Evolutionary conservation across 2,888 invertebrate genomes (phyloP), one percentile per base, ranked within the genome.

Genomic region (Pseudoips prasinana): DNA sequence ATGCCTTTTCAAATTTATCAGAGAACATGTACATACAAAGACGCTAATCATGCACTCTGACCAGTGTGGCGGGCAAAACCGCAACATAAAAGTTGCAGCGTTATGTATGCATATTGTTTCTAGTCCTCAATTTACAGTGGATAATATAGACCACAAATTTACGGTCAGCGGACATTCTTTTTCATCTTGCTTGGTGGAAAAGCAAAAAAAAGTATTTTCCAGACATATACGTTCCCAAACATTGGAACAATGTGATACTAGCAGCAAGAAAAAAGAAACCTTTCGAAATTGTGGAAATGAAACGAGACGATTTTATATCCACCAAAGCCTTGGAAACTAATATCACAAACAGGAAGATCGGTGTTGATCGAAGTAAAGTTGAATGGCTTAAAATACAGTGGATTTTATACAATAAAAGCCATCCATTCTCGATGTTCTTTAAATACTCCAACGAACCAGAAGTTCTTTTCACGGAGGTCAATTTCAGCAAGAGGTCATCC

Each of bases 61-160:
- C 38, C 46, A 51, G 18, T 50, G 49, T 29, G 57, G 56, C 7
- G 57, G 57, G 1, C 58, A 61, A 36, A 62, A 58, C 27, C 22
- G 57, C 7, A 62, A 64, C 20, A 59, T 64, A 10, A 63, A 60
- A 48, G 37, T 58, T 37, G 46, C 55, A 17, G 8, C 33, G 14
- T 22, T 56, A 18, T 59, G 49, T 18, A 28, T 48, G 25, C 45
- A 48, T 32, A 46, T 58, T 27, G 31, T 48, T 30, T 25, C 19
- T 20, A 19, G 22, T 51, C 39, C 50, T 24, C 34, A 45, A 8
- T 47, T 29, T 33, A 35, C 29, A 24, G 35, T 49, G 17, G 33
- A 33, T 25, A 36, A 38, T 8, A 56, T 58, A 36, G 45, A 61
- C 29, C 56, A 58, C 22, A 54, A 51, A 20, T 59, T 53, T 42